These are phyloP conservation scores for Stegophylla sp. DNA, from an alignment of 2,888 invertebrate species.

Conservation along the genomic window DNA sequence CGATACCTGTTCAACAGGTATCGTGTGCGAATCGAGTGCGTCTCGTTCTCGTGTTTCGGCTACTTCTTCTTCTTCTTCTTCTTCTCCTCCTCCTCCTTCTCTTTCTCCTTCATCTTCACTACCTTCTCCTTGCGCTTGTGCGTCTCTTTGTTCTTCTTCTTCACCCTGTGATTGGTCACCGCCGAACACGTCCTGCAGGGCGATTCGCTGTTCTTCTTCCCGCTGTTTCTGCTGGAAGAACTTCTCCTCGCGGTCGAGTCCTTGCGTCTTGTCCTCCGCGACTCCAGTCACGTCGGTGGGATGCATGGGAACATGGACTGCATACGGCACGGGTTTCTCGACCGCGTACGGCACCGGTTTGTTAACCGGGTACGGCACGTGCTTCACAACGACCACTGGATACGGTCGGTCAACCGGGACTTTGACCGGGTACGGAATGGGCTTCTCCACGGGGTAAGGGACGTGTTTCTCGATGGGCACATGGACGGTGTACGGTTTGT, in stretches of 20 bases:
- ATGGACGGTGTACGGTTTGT: conserved; percentile 63
- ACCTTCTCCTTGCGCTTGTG: too few species aligned
- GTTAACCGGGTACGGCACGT: conserved; percentile 78
- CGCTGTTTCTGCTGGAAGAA: neutral
- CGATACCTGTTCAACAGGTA: too few species aligned
- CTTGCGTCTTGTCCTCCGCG: conserved; percentile 65
- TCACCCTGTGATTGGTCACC: neutral
- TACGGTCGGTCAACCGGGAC: conserved; percentile 69
- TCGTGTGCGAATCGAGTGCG: neutral
- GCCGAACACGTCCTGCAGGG: too few species aligned
- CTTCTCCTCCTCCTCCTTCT: neutral
- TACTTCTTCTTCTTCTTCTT: too few species aligned
- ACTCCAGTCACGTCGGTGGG: too few species aligned
- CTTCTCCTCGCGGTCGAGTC: conserved; percentile 62
- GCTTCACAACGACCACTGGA: conserved; percentile 76
- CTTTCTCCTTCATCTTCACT: too few species aligned
- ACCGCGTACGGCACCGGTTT: conserved; percentile 79
- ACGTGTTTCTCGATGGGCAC: conserved; percentile 72
- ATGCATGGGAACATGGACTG: conserved; percentile 73
- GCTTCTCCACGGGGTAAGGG: conserved; percentile 69
- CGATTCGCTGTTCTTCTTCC: neutral
- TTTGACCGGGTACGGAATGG: conserved; percentile 72
- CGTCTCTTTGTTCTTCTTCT: neutral
- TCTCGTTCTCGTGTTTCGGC: neutral
- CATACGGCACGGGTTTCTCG: conserved; percentile 69